phyloP scores from a whole-genome alignment of 2,888 invertebrate species.

The Zeuzera pyrina region DNA sequence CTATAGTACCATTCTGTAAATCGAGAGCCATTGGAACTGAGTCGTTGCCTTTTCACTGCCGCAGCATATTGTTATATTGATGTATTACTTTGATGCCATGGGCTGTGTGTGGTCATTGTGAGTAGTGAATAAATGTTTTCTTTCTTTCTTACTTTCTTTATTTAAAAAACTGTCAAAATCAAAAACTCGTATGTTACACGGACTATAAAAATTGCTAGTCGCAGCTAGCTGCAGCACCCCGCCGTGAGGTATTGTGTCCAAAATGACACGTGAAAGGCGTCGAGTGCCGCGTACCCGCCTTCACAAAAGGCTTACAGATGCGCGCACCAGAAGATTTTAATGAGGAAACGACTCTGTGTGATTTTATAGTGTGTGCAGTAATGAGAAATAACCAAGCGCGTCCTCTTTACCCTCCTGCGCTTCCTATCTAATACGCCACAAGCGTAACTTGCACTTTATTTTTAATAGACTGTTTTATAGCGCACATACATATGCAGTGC shows the following conservation, averaged over 20 bases:
- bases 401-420: constrained; percentile 58
- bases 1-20: too few species aligned
- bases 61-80: too few species aligned
- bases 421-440: constrained; percentile 48
- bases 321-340: constrained; percentile 73
- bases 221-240: constrained; percentile 6
- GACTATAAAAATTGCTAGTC: constrained; percentile 52
- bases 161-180: neutral
- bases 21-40: too few species aligned
- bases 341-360: constrained; percentile 72
- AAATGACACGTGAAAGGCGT: constrained; percentile 71
- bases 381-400: constrained; percentile 72
- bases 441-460: constrained; percentile 24
- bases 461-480: too few species aligned
- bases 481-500: too few species aligned
- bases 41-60: too few species aligned
- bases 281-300: constrained; percentile 55
- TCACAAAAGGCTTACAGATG: constrained; percentile 71
- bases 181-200: neutral
- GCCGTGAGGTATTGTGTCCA: constrained; percentile 56
- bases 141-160: too few species aligned
- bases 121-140: too few species aligned
- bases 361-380: constrained; percentile 69
- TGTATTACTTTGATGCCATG: too few species aligned
- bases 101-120: too few species aligned